Evolutionary conservation across 2,113 vertebrate species (phyloP), one percentile per base, ranked within the genome.

Genomic region (Coptodon rendalli): DNA sequence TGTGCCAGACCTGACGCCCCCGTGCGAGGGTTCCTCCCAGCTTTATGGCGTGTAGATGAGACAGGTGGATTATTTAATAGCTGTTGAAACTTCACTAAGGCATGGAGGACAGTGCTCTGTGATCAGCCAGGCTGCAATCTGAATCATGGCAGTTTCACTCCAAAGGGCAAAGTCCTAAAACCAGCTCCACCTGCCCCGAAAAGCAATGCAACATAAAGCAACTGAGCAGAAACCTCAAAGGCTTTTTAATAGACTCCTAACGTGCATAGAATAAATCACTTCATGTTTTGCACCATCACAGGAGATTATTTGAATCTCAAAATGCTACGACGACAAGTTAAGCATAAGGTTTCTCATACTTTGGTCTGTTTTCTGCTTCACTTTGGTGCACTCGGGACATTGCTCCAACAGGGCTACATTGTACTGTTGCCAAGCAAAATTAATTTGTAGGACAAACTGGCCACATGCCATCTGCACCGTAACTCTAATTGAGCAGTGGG

Each of bases 361-460:
- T 68, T 50, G 36, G 53, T 43, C 27, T 82, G 11, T 66, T 71
- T 27, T 31, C 68, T 82, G 8, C 43, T 91, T 73, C 73, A 63
- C 54, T 73, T 85, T 50, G 34, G 76, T 50, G 61, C 31, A 56
- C 10, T 80, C 52, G 29, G 79, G 57, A 29, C 82, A 24, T 24
- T 19, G 9, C 56, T 85, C 84, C 76, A 95, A 89, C 93, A 19
- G 94, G 92, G 87, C 89, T 92, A 80, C 78, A 91, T 93, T 89
- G 94, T 87, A 73, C 82, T 7, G 82, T 86, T 92, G 95, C 95
- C 94, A 96, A 95, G 93, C 59, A 87, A 96, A 96, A 96, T 93
- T 76, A 89, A 95, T 96, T 95, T 94, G 85, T 61, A 50, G 45
- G 89, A 83, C 83, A 91, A 85, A 87, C 76, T 92, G 90, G 92